Percentiles rank a stretch among this genome's conserved stretches.
Evolutionary conservation across 1,140 invertebrate genomes (phyloP).

Genomic region (Aphelinus certus): DNA sequence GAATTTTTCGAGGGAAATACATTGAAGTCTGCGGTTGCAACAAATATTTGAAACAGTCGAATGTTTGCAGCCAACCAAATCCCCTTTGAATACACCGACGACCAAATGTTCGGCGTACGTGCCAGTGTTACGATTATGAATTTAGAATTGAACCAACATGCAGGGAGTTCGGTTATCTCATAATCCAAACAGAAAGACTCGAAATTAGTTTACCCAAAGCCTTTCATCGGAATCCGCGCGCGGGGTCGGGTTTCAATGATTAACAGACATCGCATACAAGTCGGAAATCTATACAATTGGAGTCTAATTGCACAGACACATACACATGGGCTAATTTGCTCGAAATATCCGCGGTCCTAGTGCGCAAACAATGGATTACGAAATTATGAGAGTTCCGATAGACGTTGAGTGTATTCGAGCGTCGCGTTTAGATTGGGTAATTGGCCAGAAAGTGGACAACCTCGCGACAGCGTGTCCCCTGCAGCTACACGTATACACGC

Average conservation of each 20-base stretch:
- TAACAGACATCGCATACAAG: conserved; percentile 16
- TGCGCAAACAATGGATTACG: conserved; percentile 8
- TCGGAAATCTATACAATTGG: conserved; percentile 8
- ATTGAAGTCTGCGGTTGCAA: too few relatives aligned
- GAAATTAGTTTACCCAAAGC: too few relatives aligned
- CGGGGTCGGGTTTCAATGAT: conserved; percentile 22
- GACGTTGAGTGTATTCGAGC: not conserved
- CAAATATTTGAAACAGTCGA: too few relatives aligned
- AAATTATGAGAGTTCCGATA: conserved; percentile 14
- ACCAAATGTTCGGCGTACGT: too few relatives aligned
- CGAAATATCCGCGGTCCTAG: not conserved
- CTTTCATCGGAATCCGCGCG: too few relatives aligned
- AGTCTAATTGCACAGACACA: conserved; percentile 12
- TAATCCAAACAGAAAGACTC: too few relatives aligned
- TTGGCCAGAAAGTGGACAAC: conserved; percentile 16
- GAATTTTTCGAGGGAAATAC: too few relatives aligned
- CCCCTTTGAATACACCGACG: too few relatives aligned
- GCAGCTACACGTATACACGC: not conserved
- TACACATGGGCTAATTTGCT: not conserved
- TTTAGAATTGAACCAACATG: too few relatives aligned
- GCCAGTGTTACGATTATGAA: too few relatives aligned
- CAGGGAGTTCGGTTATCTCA: too few relatives aligned
- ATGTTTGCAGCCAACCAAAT: too few relatives aligned
- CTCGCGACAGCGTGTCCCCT: not conserved
- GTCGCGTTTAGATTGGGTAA: conserved; percentile 15